Base-by-base conservation (phyloP, 2,797 vertebrate genomes). In the Semotilus atromaculatus region DNA sequence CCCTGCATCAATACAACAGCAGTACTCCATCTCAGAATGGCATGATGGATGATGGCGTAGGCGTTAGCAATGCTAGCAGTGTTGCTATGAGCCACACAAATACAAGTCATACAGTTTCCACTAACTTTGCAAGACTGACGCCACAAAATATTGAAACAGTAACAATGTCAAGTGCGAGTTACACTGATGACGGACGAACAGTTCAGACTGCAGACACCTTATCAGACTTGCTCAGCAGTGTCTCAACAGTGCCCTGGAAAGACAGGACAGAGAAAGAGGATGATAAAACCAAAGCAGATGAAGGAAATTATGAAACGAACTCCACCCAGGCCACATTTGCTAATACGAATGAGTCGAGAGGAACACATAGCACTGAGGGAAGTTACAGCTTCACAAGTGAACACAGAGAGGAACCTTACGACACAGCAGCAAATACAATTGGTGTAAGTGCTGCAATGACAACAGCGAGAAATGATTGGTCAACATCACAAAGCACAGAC, bases 361-460 rank as follows among this genome's bases (percentile, higher is more conserved):
- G 19, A 84, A 87, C 77, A n/a, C 71, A 4, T 19, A 66, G 43
- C 16, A 86, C 58, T 80, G 23, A 80, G 8, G 43, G 45, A 85
- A 75, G 34, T 73, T 60, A 85, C 72, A 23, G 4, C 10, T 16
- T 38, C 19, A 64, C 82, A 43, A 76, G 43, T 45, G 62, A 75
- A 53, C 31, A 81, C 29, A 66, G 31, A 53, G 36, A 73, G 58
- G 34, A 78, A 82, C 19, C n/a, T 55, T 48, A 80, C 7, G 1
- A 48, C 76, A 83, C 83, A 85, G 16, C 75, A 80, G 68, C 21
- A 21, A 40, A 14, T 16, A 16, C 60, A 23, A 19, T 7, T 16
- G 0, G 66, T 31, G 19, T 23, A 4, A 72, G 13, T 23, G 4
- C 19, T 21, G 34, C 21, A 51, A 67, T 26, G 19, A 34, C 34